Percentiles rank a stretch among this genome's conserved stretches.
Evolutionary conservation across 2,113 vertebrate species (phyloP).

Genomic region (Alethe castanea): DNA sequence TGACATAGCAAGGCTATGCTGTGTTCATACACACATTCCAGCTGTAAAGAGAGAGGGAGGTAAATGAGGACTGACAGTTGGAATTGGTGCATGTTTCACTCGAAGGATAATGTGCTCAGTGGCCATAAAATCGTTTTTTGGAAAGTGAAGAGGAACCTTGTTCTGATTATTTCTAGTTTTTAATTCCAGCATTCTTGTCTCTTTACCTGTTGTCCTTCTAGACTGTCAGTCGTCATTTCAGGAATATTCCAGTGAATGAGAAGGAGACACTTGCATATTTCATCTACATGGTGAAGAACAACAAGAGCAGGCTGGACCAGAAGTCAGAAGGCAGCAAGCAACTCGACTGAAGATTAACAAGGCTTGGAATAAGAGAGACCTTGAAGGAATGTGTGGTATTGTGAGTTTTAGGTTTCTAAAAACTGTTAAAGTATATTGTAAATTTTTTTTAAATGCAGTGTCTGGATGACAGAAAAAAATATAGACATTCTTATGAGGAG

Average conservation of each 20-base stretch:
- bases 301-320: conserved; percentile 96
- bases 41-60: conserved; percentile 32
- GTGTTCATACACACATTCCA: not conserved
- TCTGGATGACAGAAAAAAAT: conserved; percentile 66
- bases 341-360: conserved; percentile 77
- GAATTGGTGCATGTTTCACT: conserved; percentile 1
- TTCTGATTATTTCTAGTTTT: not conserved
- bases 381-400: conserved; percentile 51
- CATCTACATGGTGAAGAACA: conserved; percentile 99
- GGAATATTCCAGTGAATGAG: conserved; percentile 97
- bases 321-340: conserved; percentile 88
- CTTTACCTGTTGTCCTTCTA: conserved; percentile 50
- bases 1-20: conserved; percentile 6
- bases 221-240: conserved; percentile 98
- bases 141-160: not conserved
- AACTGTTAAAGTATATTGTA: conserved; percentile 68
- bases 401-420: conserved; percentile 54
- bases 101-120: not conserved
- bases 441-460: conserved; percentile 57
- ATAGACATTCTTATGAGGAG: conserved; percentile 65
- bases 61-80: conserved; percentile 32
- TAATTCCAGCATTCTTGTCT: conserved; percentile 13
- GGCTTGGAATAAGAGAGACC: not conserved
- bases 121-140: not conserved
- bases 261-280: conserved; percentile 98